Evolutionary conservation across 2,797 vertebrate genomes (phyloP).

Genomic region (Sternotherus odoratus): DNA sequence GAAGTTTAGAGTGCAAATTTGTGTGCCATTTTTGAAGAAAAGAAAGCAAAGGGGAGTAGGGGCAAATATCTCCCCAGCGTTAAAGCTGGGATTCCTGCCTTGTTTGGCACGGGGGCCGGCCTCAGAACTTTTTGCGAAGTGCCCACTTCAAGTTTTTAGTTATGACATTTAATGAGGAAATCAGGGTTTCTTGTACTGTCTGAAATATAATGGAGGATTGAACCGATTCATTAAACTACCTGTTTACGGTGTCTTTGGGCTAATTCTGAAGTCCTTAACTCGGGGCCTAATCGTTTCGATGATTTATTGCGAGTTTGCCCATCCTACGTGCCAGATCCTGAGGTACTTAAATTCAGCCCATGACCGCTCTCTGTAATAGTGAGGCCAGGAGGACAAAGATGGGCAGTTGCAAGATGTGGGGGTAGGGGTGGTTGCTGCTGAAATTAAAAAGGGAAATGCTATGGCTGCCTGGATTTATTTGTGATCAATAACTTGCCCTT

Average conservation of each 20-base stretch:
- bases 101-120: background rate
- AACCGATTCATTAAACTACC: background rate
- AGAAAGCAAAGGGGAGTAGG: background rate
- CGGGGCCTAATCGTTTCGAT: background rate
- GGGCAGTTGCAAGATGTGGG: background rate
- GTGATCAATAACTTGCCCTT: background rate
- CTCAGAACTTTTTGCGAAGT: background rate
- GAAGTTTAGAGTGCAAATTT: background rate
- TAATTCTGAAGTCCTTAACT: background rate
- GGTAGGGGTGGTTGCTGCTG: background rate
- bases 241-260: background rate
- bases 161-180: background rate
- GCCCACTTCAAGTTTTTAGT: background rate
- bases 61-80: background rate
- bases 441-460: background rate
- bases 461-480: background rate
- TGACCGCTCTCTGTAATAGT: background rate
- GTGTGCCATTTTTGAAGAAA: background rate
- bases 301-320: background rate
- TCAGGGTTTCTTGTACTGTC: background rate
- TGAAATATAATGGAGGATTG: background rate
- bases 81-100: background rate
- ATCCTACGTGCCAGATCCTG: background rate
- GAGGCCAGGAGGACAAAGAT: background rate
- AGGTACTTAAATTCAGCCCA: background rate